phyloP scores from a whole-genome alignment of 2,113 vertebrate genomes.

The Theropithecus gelada region DNA sequence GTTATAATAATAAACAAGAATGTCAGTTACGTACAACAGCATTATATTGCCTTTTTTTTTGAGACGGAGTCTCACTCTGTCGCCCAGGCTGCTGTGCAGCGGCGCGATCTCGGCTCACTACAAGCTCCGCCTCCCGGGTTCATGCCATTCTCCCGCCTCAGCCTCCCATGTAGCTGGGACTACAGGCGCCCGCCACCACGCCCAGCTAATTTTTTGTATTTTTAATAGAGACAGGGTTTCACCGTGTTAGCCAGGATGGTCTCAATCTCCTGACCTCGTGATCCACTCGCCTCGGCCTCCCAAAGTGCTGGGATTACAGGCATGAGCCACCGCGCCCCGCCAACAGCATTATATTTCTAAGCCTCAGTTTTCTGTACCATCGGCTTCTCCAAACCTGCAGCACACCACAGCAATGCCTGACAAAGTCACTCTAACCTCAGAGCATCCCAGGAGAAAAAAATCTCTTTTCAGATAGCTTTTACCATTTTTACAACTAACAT shows the following conservation, averaged over 20 bases:
- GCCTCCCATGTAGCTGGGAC: too few species aligned
- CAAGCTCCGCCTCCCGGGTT: too few species aligned
- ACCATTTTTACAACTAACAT: neutral
- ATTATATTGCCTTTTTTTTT: neutral
- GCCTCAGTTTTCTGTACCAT: neutral
- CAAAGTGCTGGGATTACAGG: too few species aligned
- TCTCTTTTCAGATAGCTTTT: neutral
- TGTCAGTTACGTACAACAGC: neutral
- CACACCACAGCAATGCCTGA: neutral
- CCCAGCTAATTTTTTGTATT: too few species aligned
- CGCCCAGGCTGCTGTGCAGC: too few species aligned
- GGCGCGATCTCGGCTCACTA: too few species aligned
- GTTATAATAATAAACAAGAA: neutral
- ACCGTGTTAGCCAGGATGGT: too few species aligned
- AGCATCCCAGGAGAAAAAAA: neutral
- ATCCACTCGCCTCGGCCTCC: too few species aligned
- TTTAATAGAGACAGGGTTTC: too few species aligned
- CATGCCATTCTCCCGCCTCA: rapidly evolving
- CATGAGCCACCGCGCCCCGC: too few species aligned
- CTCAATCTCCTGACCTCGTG: too few species aligned
- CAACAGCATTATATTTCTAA: neutral
- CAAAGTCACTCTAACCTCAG: neutral
- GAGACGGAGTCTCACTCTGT: too few species aligned
- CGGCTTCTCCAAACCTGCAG: neutral
- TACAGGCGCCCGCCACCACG: rapidly evolving